Evolutionary conservation across 64 coral and sea anemone species (phyloP).

Genomic region (Porites lutea): DNA sequence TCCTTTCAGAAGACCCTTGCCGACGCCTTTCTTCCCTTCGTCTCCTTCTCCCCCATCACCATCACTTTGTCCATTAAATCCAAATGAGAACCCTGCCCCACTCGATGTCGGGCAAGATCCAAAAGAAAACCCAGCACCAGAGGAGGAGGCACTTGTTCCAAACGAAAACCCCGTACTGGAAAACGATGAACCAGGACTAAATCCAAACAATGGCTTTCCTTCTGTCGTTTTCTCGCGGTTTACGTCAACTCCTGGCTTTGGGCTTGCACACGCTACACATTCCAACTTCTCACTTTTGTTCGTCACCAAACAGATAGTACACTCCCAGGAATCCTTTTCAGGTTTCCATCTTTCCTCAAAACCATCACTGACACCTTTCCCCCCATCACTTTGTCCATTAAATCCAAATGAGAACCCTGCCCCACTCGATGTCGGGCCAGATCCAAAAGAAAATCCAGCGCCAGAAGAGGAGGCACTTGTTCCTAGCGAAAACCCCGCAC

Average conservation of each 20-base stretch:
- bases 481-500: conserved; percentile 31
- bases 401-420: conserved; percentile 6
- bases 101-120: too few relatives aligned
- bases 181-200: background rate
- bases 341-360: too few relatives aligned
- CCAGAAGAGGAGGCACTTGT: background rate
- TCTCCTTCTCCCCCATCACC: too few relatives aligned
- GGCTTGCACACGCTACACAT: conserved; percentile 65
- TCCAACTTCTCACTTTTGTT: conserved; percentile 29
- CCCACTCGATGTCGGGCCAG: background rate
- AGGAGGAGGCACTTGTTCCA: background rate
- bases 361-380: too few relatives aligned
- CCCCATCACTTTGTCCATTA: background rate
- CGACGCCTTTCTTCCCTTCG: too few relatives aligned
- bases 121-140: background rate
- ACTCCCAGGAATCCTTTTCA: conserved; percentile 44
- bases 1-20: too few relatives aligned
- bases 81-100: background rate
- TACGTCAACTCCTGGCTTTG: conserved; percentile 37
- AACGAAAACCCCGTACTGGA: conserved; percentile 23
- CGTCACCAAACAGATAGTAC: conserved; percentile 44
- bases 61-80: background rate
- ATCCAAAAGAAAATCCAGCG: background rate
- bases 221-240: background rate
- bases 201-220: conserved; percentile 12